A percentile compares a stretch with the other conserved stretches of the same genome.
These are phyloP conservation scores for Melanostoma mellinum DNA, from an alignment of 2,888 invertebrate genomes.

Conservation along the genomic window DNA sequence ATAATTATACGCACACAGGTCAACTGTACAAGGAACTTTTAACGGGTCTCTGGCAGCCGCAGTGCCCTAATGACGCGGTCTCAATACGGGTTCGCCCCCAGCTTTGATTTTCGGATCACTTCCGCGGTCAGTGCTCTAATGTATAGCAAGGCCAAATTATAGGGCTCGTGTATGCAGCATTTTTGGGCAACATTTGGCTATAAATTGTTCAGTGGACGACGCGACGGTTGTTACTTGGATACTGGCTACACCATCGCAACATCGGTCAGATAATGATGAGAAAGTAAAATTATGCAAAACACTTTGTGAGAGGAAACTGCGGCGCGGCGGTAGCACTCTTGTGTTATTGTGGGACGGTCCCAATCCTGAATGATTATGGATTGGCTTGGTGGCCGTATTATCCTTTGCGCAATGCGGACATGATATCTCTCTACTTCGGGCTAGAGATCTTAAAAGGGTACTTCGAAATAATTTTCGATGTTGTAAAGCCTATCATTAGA, in stretches of 20 bases:
- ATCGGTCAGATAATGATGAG: background rate
- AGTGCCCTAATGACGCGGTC: slow-evolving; percentile 50
- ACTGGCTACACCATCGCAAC: background rate
- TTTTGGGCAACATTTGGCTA: slow-evolving; percentile 45
- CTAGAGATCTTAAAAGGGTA: slow-evolving; percentile 32
- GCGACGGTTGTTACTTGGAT: background rate
- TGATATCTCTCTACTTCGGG: slow-evolving; percentile 10
- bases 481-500: slow-evolving; percentile 38
- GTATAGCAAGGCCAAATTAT: slow-evolving; percentile 43
- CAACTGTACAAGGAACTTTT: background rate
- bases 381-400: slow-evolving; percentile 26
- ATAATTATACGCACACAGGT: background rate
- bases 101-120: slow-evolving; percentile 52
- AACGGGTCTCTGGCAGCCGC: background rate
- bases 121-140: slow-evolving; percentile 25
- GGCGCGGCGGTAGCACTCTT: slow-evolving; percentile 23
- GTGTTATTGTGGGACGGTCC: slow-evolving; percentile 39
- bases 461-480: slow-evolving; percentile 45
- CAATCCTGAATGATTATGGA: slow-evolving; percentile 36
- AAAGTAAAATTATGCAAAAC: slow-evolving; percentile 50
- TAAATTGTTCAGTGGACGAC: slow-evolving; percentile 44
- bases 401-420: slow-evolving; percentile 34
- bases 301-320: slow-evolving; percentile 11
- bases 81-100: slow-evolving; percentile 42
- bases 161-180: slow-evolving; percentile 33